Base-by-base conservation (phyloP, 2,888 invertebrate genomes). In the Sceliomorpha sp. region DNA sequence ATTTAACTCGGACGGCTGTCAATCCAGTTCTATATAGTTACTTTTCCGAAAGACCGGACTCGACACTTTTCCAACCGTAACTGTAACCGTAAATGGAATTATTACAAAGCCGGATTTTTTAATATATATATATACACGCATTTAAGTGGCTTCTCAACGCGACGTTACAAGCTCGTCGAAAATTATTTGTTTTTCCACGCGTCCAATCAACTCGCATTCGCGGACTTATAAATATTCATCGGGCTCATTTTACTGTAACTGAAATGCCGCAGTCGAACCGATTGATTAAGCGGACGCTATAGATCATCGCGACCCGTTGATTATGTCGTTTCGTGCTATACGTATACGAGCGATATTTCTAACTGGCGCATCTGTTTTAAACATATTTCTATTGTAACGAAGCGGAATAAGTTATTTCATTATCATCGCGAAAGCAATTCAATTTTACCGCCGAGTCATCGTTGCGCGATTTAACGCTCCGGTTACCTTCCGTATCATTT, bases 381-480 rank as follows among this genome's bases (percentile, higher is more conserved):
- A 37, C 45, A 31, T 37, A 45, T 37, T 45, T 44, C 13, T 12
- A 45, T 45, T 56, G 45, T 45, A 50, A 42, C 48, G n/a, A 27
- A 27, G 27, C 26, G 34, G 27, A 60, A 51, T 60, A 60, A 51
- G 29, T 60, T 59, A 50, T 50, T 42, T 60, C 44, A 60, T 60
- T 60, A 51, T 44, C 50, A 50, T 42, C 50, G 44, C 44, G 50
- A 60, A n/a, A 50, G 50, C 60, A 59, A 59, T 59, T 59, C 42
- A 40, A 50, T 59, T 59, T 59, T 50, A 59, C 42, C n/a, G 59
- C 59, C 48, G 59, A 50, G 48, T 59, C 59, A 50, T 48, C 59
- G 48, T 27, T n/a, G 24, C 34, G 27, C 50, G 59, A 50, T 59
- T 59, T 48, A 50, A 59, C 42, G 59, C 48, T 50, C 48, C 20